Evolutionary conservation across 2,113 vertebrate genomes (phyloP), one percentile per base, ranked within the genome.

Genomic region (Hemiscyllium ocellatum): DNA sequence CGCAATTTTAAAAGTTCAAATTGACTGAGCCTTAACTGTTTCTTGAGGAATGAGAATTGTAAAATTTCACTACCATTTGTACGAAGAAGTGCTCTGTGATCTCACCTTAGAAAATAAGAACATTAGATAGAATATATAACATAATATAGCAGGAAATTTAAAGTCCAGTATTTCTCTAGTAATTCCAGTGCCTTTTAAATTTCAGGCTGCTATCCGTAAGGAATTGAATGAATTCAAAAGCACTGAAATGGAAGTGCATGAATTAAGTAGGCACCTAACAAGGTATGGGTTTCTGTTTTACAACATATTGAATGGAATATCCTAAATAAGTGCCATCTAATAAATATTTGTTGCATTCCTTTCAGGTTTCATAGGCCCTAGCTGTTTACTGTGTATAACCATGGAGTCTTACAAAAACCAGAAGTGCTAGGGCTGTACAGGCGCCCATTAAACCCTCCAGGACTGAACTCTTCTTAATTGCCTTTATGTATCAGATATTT

Each of bases 201-300:
- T 97, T 95, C 97, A 99, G 99, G 99, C 99, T 97, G 99, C 99
- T 97, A 99, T 99, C 96, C 98, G 99, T 95, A 99, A 99, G 97
- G 99, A 99, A 96, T 98, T 99, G 96, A 99, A 99, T 94, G 99
- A 99, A 97, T 99, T 99, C 97, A 99, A 99, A 98, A 99, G 99
- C 98, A 98, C 98, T 97, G 99, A 99, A 97, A 99, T 99, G 99
- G 99, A 99, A 97, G 99, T 99, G 96, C 99, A 99, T 69, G 99
- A 99, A 97, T 98, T 98, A 95, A 99, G 99, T 96, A 98, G 98
- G 96, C 99, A 99, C 97, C 97, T 99, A 97, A 99, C 99, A 98
- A 99, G 99, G 99, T 99, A 96, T 97, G 97, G 83, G 85, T 1
- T 19, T 17, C 76, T 42, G 19, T 22, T 2, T 37, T 93, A 93